Base-by-base conservation (phyloP, 2,113 vertebrate genomes). In the Felis chaus region DNA sequence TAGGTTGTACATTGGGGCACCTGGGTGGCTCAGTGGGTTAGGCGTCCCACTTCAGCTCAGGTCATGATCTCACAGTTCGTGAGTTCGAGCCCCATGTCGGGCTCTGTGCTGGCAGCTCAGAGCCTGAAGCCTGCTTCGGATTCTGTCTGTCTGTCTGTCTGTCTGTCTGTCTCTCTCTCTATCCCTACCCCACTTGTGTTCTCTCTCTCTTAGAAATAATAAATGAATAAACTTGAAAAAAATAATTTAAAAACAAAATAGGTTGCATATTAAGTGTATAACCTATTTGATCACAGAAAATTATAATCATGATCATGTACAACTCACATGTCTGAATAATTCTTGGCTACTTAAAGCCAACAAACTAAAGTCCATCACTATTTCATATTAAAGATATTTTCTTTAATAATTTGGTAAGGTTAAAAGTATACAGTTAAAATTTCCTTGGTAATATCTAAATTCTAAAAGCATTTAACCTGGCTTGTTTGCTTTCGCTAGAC, bases 281-380 rank as follows among this genome's bases (percentile, higher is more conserved):
- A 98, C 69, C 39, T 21, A 36, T 97, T 78, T 92, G 88, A 65
- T 33, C 84, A 81, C 16, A 16, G 61, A 91, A 96, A 94, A 90
- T 94, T 86, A 48, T 73, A 91, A 86, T 82, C 93, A 55, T 15
- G 36, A 76, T 97, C 96, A 97, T 81, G 69, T 63, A 97, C 69
- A 97, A 94, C 80, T 86, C 92, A 98, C 0, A 53, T 15, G 16
- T 94, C 95, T 97, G 89, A 95, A 88, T 97, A 97, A 97, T 96
- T 97, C 95, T 95, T 95, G 92, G 94, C 91, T 97, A 97, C 96
- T 97, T 96, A 96, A 95, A 97, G 89, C 79, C 63, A 95, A 74
- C 91, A 98, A 96, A 97, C 55, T 55, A 97, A 76, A 88, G 33
- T 97, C 78, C 41, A 53, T 63, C 7, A 57, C 87, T 96, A 79